Base-by-base conservation (phyloP, 2,888 invertebrate genomes). In the Nowickia ferox region DNA sequence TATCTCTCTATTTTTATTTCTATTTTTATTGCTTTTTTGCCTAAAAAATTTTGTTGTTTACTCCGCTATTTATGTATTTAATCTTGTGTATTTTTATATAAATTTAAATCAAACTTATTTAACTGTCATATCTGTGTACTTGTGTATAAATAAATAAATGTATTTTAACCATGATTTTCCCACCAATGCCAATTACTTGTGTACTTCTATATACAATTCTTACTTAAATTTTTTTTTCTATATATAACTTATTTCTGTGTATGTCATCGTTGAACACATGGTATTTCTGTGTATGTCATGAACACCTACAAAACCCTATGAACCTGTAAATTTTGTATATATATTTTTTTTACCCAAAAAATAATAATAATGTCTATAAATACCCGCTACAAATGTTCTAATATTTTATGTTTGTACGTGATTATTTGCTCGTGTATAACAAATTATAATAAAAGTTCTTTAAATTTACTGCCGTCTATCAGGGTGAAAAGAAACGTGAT, bases 401-500 rank as follows among this genome's bases (percentile, higher is more conserved):
- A 72, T 44, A 59, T 38, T 55, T 30, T 57, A 59, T 68, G 69
- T 84, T 76, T 82, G 80, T 74, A 69, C 66, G 83, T 86, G 81
- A 65, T 86, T 74, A 66, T 53, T 65, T 72, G 55, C 2, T 53
- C 19, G 40, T 77, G 84, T 81, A 81, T 82, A 65, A 59, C 51
- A 81, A 77, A 86, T 84, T 77, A 66, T 84, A 87, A 82, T 63
- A 19, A 76, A 89, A 90, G 88, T 90, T 91, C 88, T 90, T 90
- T 89, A 91, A 90, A 88, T 91, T 91, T 89, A 89, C 88, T 87
- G 89, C 90, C 88, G 85, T 91, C 86, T 89, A 89, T 88, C 94
- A 97, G 97, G 96, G 96, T 91, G 96, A 97, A 93, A 97, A 97
- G 94, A 96, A 97, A 93, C 94, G 96, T 89, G 97, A 97, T 90